Percentiles rank a stretch among this genome's conserved stretches.
phyloP scores from a whole-genome alignment of 2,888 invertebrate species.

The Pimpla rufipes region DNA sequence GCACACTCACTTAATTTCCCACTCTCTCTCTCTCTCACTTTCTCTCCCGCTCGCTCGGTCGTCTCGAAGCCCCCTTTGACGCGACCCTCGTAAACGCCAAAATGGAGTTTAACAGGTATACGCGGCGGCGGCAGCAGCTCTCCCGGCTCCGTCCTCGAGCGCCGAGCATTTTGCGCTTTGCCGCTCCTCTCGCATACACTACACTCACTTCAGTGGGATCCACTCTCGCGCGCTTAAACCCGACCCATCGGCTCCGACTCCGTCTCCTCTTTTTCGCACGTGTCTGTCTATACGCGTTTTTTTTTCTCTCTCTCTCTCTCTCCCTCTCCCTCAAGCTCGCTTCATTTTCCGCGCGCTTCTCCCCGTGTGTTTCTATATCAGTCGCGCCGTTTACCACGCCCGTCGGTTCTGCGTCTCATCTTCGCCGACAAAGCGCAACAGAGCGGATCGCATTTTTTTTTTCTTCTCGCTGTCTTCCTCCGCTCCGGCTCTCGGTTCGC shows the following conservation, averaged over 20 bases:
- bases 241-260: conserved; percentile 35
- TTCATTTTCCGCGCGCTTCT: conserved; percentile 23
- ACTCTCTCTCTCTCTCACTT: neutral
- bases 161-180: conserved; percentile 59
- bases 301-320: neutral
- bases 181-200: conserved; percentile 55
- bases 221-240: conserved; percentile 61
- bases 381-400: conserved; percentile 6
- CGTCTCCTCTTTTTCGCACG: conserved; percentile 8
- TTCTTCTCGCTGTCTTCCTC: conserved; percentile 8
- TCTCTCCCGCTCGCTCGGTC: conserved; percentile 31
- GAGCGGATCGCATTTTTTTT: conserved; percentile 27
- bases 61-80: conserved; percentile 72
- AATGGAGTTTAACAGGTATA: conserved; percentile 74
- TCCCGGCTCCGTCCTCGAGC: conserved; percentile 37
- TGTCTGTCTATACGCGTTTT: conserved; percentile 28
- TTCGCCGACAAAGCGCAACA: conserved; percentile 61
- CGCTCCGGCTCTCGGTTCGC: conserved; percentile 59
- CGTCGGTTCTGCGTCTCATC: conserved; percentile 49
- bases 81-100: conserved; percentile 68
- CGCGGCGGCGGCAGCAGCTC: conserved; percentile 67
- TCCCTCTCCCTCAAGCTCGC: neutral
- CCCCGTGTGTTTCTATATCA: conserved; percentile 33
- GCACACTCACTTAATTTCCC: conserved; percentile 46
- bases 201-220: conserved; percentile 57